These are phyloP conservation scores for Odontomachus brunneus DNA, from an alignment of 1,140 invertebrate genomes.

Conservation along the genomic window DNA sequence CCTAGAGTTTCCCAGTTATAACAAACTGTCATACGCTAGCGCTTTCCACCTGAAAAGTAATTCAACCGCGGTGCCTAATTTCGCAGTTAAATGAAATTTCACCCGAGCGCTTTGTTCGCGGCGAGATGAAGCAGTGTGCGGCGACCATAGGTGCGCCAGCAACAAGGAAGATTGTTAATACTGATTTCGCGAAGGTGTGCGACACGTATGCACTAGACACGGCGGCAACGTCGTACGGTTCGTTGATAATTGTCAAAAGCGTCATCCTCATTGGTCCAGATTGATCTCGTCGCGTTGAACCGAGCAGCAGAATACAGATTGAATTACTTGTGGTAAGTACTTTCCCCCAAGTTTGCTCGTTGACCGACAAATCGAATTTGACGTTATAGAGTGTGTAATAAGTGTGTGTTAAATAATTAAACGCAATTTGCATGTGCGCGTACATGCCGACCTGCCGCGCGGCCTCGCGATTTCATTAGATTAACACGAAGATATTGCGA, in stretches of 20 bases:
- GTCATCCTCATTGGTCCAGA: neutral
- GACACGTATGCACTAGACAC: neutral
- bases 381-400: neutral
- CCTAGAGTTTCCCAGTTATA: slow-evolving; percentile 20
- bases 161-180: slow-evolving; percentile 49
- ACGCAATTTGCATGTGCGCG: slow-evolving; percentile 1
- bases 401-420: slow-evolving; percentile 15
- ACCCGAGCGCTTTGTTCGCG: slow-evolving; percentile 47
- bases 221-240: slow-evolving; percentile 14
- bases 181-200: slow-evolving; percentile 43
- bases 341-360: slow-evolving; percentile 24
- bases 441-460: neutral
- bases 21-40: slow-evolving; percentile 35
- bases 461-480: neutral
- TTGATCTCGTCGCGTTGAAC: neutral
- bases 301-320: neutral
- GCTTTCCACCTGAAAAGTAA: slow-evolving; percentile 49
- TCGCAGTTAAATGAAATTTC: slow-evolving; percentile 64
- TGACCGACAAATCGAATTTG: slow-evolving; percentile 35
- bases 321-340: slow-evolving; percentile 44
- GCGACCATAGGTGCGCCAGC: neutral
- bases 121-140: slow-evolving; percentile 30
- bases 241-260: slow-evolving; percentile 38
- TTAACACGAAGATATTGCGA: neutral
- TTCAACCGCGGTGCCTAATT: slow-evolving; percentile 59